Percentiles rank a stretch among this genome's conserved stretches.
These are phyloP conservation scores for Coryphaenoides rupestris DNA, from an alignment of 2,113 vertebrate species.

Conservation along the genomic window DNA sequence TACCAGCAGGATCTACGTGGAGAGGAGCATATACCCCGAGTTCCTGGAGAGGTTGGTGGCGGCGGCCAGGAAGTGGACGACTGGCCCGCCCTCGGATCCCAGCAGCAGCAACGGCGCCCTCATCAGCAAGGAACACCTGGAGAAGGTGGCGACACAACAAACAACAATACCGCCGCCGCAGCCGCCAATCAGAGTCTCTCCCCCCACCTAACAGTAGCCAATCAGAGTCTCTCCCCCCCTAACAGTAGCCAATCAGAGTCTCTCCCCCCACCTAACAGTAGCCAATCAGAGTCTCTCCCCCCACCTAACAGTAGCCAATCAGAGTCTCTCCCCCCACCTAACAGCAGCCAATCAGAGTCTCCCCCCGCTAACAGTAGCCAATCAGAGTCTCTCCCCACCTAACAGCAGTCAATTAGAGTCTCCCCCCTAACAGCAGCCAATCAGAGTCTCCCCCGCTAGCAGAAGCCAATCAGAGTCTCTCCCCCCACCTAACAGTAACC, in stretches of 20 bases:
- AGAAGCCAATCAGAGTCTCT: not conserved
- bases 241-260: no score
- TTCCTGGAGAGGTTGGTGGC: slow-evolving; percentile 90
- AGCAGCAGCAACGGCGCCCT: slow-evolving; percentile 80
- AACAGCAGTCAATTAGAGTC: no score
- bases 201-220: not conserved
- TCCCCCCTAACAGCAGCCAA: no score
- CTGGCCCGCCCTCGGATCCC: slow-evolving; percentile 81
- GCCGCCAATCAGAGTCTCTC: not conserved
- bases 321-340: not conserved
- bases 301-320: no score
- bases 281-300: no score
- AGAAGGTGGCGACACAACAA: slow-evolving; percentile 76
- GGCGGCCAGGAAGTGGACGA: slow-evolving; percentile 85
- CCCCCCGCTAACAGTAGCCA: not conserved
- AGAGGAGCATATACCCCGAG: slow-evolving; percentile 81
- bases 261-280: no score
- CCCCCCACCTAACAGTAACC: not conserved
- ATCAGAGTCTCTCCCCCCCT: no score
- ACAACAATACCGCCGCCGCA: no score
- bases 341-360: not conserved
- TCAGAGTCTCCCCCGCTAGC: not conserved
- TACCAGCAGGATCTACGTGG: slow-evolving; percentile 95
- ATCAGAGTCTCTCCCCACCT: not conserved
- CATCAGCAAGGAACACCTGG: slow-evolving; percentile 91